A percentile compares a stretch with the other conserved stretches of the same genome.
phyloP scores from a whole-genome alignment of 2,888 invertebrate species.

The Euzophera pinguis region DNA sequence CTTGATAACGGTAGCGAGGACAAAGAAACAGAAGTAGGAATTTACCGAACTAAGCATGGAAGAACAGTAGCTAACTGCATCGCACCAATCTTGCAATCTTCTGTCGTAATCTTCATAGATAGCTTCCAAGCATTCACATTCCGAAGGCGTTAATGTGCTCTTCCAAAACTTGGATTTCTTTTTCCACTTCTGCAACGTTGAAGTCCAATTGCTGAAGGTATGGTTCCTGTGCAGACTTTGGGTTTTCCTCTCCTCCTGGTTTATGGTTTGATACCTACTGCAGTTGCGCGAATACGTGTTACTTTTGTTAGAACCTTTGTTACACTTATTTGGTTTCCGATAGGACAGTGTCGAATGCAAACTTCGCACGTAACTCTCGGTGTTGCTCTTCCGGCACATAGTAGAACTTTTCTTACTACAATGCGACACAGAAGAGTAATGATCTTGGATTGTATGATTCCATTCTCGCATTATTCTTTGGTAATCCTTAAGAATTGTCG shows the following conservation, averaged over 20 bases:
- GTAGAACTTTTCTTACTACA: conserved; percentile 44
- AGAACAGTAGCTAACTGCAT: conserved; percentile 65
- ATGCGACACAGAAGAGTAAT: conserved; percentile 52
- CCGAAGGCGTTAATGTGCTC: conserved; percentile 44
- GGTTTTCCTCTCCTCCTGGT: conserved; percentile 42
- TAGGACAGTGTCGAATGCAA: conserved; percentile 60
- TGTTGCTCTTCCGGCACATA: conserved; percentile 47
- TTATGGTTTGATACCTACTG: conserved; percentile 34
- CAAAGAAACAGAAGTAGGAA: too few relatives aligned
- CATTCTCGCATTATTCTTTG: conserved; percentile 74
- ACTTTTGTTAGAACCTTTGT: conserved; percentile 37
- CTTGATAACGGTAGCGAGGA: too few relatives aligned
- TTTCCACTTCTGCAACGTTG: conserved; percentile 54
- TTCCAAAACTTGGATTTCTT: conserved; percentile 59
- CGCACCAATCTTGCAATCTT: conserved; percentile 72
- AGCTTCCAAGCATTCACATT: conserved; percentile 64
- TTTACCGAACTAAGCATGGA: conserved; percentile 55
- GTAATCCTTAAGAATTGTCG: conserved; percentile 63
- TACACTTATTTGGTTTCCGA: conserved; percentile 48
- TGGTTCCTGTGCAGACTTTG: conserved; percentile 50
- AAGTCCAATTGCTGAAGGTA: conserved; percentile 49
- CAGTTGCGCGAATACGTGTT: conserved; percentile 43
- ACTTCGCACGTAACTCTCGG: conserved; percentile 55
- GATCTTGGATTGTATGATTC: conserved; percentile 66
- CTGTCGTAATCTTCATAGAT: conserved; percentile 70